phyloP scores from a whole-genome alignment of 2,113 vertebrate genomes.

The Phocoena sinus region DNA sequence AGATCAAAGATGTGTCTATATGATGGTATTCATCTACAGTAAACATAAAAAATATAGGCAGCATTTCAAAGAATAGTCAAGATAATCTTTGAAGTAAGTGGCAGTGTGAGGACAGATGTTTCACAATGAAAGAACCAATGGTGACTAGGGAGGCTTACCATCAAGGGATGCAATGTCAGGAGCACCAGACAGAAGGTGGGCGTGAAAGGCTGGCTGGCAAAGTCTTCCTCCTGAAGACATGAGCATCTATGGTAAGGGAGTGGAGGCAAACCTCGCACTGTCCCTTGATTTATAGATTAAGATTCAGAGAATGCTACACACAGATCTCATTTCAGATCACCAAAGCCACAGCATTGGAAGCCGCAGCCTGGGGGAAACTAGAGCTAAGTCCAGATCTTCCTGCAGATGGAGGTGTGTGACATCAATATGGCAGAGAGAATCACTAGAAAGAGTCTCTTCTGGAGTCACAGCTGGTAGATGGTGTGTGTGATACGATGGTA shows the following conservation, averaged over 20 bases:
- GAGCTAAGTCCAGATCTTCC: neutral
- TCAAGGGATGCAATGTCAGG: neutral
- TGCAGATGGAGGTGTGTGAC: neutral
- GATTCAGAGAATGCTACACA: neutral
- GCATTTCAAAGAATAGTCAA: neutral
- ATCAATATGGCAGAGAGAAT: neutral
- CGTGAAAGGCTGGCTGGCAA: neutral
- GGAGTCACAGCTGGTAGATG: too few relatives aligned
- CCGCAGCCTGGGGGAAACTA: too few relatives aligned
- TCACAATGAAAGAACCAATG: neutral
- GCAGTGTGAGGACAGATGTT: neutral
- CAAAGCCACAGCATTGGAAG: neutral
- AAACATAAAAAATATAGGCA: neutral
- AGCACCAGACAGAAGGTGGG: neutral
- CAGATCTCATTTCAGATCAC: neutral
- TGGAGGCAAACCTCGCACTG: too few relatives aligned
- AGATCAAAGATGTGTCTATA: neutral
- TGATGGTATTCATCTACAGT: neutral
- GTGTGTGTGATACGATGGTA: accelerated
- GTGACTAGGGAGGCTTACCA: neutral
- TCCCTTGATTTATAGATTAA: neutral
- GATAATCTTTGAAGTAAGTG: neutral
- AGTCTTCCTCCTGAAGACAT: neutral
- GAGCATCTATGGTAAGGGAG: accelerated
- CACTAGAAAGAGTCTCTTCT: neutral